Evolutionary conservation across 2,888 invertebrate species (phyloP).

Genomic region (Thymelicus sylvestris): DNA sequence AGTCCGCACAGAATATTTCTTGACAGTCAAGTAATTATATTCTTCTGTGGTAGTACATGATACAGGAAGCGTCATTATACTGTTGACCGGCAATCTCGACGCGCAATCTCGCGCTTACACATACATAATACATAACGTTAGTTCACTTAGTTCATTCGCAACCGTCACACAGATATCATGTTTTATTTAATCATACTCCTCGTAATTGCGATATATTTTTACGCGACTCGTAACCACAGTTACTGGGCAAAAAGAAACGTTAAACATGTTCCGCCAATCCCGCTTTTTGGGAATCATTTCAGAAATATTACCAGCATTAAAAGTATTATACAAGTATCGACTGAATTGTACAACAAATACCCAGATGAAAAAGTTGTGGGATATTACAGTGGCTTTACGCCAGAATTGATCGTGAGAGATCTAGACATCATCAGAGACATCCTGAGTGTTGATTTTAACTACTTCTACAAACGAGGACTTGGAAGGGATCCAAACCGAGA

Average conservation of each 20-base stretch:
- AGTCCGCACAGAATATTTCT: no score
- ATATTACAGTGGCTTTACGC: constrained; percentile 59
- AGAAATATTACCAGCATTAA: constrained; percentile 49
- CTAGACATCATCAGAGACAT: constrained; percentile 59
- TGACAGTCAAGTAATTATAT: no score
- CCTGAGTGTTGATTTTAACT: constrained; percentile 58
- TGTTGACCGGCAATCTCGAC: no score
- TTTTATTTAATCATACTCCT: constrained; percentile 19
- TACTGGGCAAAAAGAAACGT: constrained; percentile 63
- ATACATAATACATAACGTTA: no score
- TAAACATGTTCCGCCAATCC: constrained; percentile 58
- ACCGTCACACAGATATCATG: neutral
- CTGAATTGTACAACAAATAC: constrained; percentile 60
- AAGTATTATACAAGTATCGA: constrained; percentile 50
- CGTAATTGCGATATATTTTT: constrained; percentile 31
- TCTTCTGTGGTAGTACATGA: no score
- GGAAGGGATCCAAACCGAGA: constrained; percentile 55
- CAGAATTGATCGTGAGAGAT: constrained; percentile 64
- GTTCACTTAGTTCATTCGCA: neutral
- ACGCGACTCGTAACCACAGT: constrained; percentile 29
- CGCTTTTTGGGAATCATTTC: constrained; percentile 61
- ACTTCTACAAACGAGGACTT: constrained; percentile 61
- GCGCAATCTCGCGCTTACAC: no score
- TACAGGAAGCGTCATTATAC: no score
- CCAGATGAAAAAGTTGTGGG: constrained; percentile 67